phyloP scores from a whole-genome alignment of 2,888 invertebrate genomes.

The Athalia circularis region DNA sequence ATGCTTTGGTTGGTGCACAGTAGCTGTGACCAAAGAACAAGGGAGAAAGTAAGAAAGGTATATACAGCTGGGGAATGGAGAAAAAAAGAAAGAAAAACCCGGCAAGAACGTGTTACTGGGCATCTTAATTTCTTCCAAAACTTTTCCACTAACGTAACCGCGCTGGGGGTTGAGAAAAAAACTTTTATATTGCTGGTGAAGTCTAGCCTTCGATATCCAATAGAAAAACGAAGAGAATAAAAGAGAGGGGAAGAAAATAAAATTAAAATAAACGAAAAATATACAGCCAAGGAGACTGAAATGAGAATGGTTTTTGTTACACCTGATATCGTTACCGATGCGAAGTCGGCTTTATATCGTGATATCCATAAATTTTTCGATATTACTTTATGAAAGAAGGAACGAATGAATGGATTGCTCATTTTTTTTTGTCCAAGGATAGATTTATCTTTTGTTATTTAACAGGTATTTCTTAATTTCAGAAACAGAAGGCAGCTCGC shows the following conservation, averaged over 20 bases:
- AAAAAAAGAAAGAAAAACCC: neutral
- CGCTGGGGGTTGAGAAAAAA: constrained; percentile 10
- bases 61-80: neutral
- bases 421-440: too few species aligned
- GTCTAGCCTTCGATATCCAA: constrained; percentile 30
- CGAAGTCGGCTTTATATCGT: too few species aligned
- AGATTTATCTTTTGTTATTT: too few species aligned
- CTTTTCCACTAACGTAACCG: constrained; percentile 43
- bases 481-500: too few species aligned
- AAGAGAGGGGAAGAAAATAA: neutral
- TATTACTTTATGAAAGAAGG: too few species aligned
- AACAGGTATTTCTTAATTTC: too few species aligned
- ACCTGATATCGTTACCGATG: too few species aligned
- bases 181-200: constrained; percentile 42
- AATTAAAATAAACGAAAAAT: neutral
- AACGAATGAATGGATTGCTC: too few species aligned
- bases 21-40: constrained; percentile 12
- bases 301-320: too few species aligned
- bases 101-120: constrained; percentile 35
- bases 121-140: constrained; percentile 39
- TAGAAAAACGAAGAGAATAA: neutral
- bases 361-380: too few species aligned
- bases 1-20: neutral
- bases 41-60: neutral
- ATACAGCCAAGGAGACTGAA: neutral